Conservation (phyloP, 2,113 vertebrate species). For the Pseudopodoces humilis region DNA sequence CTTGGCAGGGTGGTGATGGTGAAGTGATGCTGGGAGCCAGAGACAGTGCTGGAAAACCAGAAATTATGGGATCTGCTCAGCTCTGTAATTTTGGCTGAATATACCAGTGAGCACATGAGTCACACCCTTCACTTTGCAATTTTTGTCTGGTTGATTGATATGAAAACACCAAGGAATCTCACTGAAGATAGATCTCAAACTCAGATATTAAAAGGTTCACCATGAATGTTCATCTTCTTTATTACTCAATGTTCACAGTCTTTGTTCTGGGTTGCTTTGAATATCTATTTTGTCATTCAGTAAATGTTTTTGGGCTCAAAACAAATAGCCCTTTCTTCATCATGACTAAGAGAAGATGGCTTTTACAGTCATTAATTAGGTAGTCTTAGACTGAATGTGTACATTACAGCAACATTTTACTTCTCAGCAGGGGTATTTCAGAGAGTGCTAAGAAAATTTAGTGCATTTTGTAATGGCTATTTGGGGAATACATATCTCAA, state of each 20-base stretch:
- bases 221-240: background rate
- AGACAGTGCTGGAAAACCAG: conserved; percentile 1
- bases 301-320: conserved; percentile 31
- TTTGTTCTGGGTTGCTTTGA: conserved; percentile 25
- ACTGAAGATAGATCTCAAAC: background rate
- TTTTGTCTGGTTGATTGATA: conserved; percentile 26
- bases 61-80: background rate
- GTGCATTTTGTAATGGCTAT: background rate
- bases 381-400: background rate
- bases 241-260: background rate
- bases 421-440: background rate
- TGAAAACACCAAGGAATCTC: background rate
- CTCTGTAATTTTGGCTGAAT: conserved; percentile 12
- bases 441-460: background rate
- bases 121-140: background rate
- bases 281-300: conserved; percentile 23
- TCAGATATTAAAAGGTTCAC: background rate
- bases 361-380: conserved; percentile 32
- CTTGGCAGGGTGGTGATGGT: background rate
- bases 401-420: background rate
- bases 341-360: background rate
- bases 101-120: background rate
- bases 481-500: background rate
- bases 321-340: background rate
- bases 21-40: conserved; percentile 3